Evolutionary conservation across 2,113 vertebrate genomes (phyloP).

Genomic region (Paradisaea rubra): DNA sequence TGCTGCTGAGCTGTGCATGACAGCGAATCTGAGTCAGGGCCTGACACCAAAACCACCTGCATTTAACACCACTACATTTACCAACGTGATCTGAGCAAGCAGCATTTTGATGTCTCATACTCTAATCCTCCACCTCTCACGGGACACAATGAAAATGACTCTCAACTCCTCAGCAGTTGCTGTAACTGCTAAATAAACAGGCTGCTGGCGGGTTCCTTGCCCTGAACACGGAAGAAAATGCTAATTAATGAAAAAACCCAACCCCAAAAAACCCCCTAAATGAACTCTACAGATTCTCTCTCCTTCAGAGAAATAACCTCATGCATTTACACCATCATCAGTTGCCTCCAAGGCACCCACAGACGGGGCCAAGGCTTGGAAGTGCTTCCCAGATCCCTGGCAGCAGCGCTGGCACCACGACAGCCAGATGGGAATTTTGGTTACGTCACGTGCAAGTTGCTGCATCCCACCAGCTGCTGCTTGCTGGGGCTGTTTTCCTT

Average conservation of each 20-base stretch:
- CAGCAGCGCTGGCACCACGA: accelerated
- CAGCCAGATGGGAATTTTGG: background rate
- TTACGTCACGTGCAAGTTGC: accelerated
- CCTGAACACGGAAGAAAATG: background rate
- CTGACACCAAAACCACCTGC: background rate
- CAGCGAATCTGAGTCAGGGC: background rate
- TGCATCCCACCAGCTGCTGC: background rate
- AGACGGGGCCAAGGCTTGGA: background rate
- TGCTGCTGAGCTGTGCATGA: background rate
- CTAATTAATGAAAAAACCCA: background rate
- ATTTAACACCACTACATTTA: background rate
- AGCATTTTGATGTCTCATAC: background rate
- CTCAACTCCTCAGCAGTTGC: background rate
- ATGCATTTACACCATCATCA: accelerated
- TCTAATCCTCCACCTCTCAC: background rate
- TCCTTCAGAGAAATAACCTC: background rate
- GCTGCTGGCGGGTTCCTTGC: background rate
- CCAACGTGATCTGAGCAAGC: background rate
- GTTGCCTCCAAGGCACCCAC: background rate
- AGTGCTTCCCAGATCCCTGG: background rate
- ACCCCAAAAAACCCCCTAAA: background rate
- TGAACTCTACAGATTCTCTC: background rate
- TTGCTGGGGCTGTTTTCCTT: background rate
- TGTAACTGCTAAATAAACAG: background rate
- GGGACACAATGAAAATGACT: background rate